Base-by-base conservation (phyloP, 2,888 invertebrate genomes). In the Ganaspis brasiliensis region DNA sequence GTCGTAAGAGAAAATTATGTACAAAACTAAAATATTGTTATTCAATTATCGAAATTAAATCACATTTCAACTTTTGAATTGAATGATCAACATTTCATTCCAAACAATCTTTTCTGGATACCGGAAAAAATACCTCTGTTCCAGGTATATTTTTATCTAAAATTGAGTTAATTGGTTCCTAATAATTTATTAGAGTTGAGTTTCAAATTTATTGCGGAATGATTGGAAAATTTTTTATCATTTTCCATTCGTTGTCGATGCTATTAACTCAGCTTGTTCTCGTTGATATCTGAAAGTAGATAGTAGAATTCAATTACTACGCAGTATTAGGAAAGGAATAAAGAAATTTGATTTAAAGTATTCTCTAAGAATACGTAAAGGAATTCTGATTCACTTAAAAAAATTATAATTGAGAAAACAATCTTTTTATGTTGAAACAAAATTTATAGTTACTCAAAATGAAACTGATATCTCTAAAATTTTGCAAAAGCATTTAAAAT, bases 261-360 rank as follows among this genome's bases (percentile, higher is more conserved):
- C 79, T 45, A 77, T 71, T 67, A 84, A 72, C 35, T 84, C 82
- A 40, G 78, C 79, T 74, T 89, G 85, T 70, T 87, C 87, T 26
- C 82, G 84, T 75, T 90, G 89, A 78, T 88, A 89, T 76, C 90
- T 91, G 76, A 49, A 85, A 87, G 40, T 16, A 77, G 70, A 67
- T 21, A 49, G n/a, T n/a, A 16, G 31, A 40, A 72, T 70, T 10
- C 72, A 16, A 75, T 63, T 24, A 59, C 35, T 59, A 26, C 35
- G 61, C 14, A 19, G 35, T 59, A 55, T n/a, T 63, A 55, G 61
- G 24, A 67, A 67, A 52, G n/a, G n/a, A n/a, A n/a, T n/a, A n/a
- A n/a, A n/a, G n/a, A n/a, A 67, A 19, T 55, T 74, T 67, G 9
- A 16, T 56, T 55, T 26, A 70, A 59, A 49, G 57, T 37, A 73